Evolutionary conservation across 2,113 vertebrate genomes (phyloP).

Genomic region (Mesoclemmys tuberculata): DNA sequence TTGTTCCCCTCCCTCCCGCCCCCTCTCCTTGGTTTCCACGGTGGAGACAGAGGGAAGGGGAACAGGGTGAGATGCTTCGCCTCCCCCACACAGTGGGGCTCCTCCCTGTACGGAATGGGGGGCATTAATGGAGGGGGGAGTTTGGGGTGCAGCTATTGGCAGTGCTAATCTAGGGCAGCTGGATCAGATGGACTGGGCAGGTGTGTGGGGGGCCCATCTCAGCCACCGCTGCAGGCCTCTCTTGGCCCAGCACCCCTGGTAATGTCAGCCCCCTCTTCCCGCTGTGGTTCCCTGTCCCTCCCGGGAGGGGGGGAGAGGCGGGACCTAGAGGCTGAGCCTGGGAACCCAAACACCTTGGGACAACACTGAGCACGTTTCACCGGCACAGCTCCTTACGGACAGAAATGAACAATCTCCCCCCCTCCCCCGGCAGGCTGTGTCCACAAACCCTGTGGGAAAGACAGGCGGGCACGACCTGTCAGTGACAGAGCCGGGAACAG

Average conservation of each 20-base stretch:
- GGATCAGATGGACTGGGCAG: too few relatives aligned
- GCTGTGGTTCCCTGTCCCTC: not conserved
- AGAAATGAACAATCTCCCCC: not conserved
- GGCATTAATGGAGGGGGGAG: too few relatives aligned
- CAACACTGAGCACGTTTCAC: not conserved
- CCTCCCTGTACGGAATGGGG: not conserved
- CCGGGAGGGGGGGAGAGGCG: not conserved
- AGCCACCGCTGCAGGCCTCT: not conserved
- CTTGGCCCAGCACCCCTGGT: too few relatives aligned
- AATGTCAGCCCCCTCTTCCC: not conserved
- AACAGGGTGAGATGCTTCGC: too few relatives aligned
- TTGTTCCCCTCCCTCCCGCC: too few relatives aligned
- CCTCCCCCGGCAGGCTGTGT: not conserved
- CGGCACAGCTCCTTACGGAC: not conserved
- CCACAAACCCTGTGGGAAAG: not conserved
- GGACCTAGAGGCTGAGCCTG: not conserved
- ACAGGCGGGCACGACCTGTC: not conserved
- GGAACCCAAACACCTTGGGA: not conserved
- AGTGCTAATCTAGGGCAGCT: too few relatives aligned
- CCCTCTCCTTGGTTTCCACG: too few relatives aligned
- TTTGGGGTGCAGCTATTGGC: not conserved
- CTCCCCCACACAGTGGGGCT: too few relatives aligned
- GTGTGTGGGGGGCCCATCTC: too few relatives aligned
- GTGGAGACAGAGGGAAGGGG: not conserved
- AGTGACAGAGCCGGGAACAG: not conserved